phyloP scores from a whole-genome alignment of 2,888 invertebrate species.

The Polydrusus pterygomalis region DNA sequence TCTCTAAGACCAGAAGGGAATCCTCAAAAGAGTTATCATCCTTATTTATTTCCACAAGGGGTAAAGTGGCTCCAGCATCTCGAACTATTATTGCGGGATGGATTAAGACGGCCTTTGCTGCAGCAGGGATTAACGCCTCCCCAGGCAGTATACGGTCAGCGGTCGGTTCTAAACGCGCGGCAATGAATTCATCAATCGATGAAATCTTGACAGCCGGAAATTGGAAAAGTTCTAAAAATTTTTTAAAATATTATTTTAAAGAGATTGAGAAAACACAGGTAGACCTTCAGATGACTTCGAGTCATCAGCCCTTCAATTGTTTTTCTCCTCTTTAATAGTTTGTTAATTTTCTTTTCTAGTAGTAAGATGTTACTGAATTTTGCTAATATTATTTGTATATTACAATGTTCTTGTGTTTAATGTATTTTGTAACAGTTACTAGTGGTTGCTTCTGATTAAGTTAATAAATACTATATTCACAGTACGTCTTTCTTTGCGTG shows the following conservation, averaged over 20 bases:
- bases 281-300: conserved; percentile 8
- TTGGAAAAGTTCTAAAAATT: conserved; percentile 41
- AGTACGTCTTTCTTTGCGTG: neutral
- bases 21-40: neutral
- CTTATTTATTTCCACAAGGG: neutral
- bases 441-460: neutral
- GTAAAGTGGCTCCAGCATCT: conserved; percentile 31
- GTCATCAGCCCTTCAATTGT: conserved; percentile 25
- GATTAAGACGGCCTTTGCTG: conserved; percentile 46
- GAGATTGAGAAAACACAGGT: conserved; percentile 30
- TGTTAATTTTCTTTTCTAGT: neutral
- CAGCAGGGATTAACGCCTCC: conserved; percentile 46
- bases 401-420: neutral
- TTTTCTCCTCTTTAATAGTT: conserved; percentile 26
- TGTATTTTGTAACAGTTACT: neutral
- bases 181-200: conserved; percentile 40
- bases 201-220: conserved; percentile 47
- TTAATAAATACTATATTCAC: neutral
- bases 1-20: neutral
- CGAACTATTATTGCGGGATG: conserved; percentile 51
- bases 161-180: conserved; percentile 38
- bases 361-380: neutral
- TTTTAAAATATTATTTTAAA: conserved; percentile 38
- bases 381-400: neutral
- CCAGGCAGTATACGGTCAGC: conserved; percentile 52